Percentiles rank a stretch among this genome's conserved stretches.
Evolutionary conservation across 1,140 invertebrate species (phyloP).

Genomic region (Panulirus ornatus): DNA sequence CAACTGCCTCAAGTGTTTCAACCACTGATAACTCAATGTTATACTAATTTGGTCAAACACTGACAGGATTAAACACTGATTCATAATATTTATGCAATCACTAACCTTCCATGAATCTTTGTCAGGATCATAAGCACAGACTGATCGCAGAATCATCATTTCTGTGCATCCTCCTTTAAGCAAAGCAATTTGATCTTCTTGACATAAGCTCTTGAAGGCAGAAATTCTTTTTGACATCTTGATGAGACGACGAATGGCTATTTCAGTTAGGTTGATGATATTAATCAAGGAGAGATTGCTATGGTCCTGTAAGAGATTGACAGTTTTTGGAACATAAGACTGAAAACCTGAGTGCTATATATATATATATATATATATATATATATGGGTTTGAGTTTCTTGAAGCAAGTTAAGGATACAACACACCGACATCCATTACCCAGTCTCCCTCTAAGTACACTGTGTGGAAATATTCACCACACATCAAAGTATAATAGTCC

Average conservation of each 20-base stretch:
- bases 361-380: constrained; percentile 8
- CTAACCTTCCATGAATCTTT: constrained; percentile 89
- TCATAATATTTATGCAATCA: not conserved
- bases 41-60: not conserved
- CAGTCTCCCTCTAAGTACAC: not conserved
- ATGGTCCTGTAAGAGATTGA: constrained; percentile 61
- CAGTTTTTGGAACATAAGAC: too few relatives aligned
- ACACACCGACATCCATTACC: constrained; percentile 1
- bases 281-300: constrained; percentile 86
- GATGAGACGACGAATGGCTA: constrained; percentile 92
- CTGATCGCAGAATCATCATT: constrained; percentile 94
- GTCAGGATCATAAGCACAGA: constrained; percentile 91
- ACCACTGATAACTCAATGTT: not conserved
- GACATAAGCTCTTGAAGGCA: constrained; percentile 92
- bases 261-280: constrained; percentile 93
- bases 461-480: too few relatives aligned
- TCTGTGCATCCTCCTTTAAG: constrained; percentile 93
- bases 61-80: too few relatives aligned
- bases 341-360: too few relatives aligned
- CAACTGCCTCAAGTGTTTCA: too few relatives aligned
- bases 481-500: too few relatives aligned
- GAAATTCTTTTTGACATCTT: constrained; percentile 95
- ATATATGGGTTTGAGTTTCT: not conserved
- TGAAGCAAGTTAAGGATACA: not conserved
- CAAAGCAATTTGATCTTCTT: constrained; percentile 93